Conservation (phyloP, 2,797 vertebrate species). For the Mastacembelus armatus region DNA sequence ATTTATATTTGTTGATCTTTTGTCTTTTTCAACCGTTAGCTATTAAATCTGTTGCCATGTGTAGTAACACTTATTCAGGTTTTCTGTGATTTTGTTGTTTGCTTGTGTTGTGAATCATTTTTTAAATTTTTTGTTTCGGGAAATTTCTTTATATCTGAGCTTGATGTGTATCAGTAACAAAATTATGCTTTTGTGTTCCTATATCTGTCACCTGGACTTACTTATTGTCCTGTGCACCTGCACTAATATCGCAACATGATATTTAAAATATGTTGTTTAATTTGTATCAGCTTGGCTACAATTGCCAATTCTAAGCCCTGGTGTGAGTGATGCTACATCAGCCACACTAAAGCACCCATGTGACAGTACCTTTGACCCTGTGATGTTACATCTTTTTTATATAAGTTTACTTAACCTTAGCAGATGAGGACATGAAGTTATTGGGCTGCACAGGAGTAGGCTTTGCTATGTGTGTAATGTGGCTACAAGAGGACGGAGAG, state of each 20-base stretch:
- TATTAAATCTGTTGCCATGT: not conserved
- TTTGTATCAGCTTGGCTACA: not conserved
- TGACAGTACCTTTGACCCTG: conserved; percentile 6
- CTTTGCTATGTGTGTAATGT: conserved; percentile 23
- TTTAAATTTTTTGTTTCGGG: not conserved
- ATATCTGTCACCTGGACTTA: too few relatives aligned
- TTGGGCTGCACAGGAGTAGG: conserved; percentile 12
- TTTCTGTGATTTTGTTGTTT: not conserved
- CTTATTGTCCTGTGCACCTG: not conserved
- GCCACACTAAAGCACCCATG: not conserved
- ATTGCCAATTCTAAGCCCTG: not conserved
- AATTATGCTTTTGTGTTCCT: not conserved
- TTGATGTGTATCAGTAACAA: not conserved
- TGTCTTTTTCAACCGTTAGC: not conserved
- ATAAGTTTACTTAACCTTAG: conserved; percentile 3
- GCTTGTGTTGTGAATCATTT: too few relatives aligned
- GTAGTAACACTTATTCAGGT: not conserved
- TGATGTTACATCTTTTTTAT: conserved; percentile 35
- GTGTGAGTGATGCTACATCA: not conserved
- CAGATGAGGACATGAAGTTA: conserved; percentile 26
- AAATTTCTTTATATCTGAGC: not conserved
- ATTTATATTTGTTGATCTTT: not conserved
- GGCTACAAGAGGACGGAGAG: conserved; percentile 26
- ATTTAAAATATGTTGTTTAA: not conserved
- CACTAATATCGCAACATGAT: not conserved